Base-by-base conservation (phyloP, 2,113 vertebrate species). In the Argyrosomus japonicus region DNA sequence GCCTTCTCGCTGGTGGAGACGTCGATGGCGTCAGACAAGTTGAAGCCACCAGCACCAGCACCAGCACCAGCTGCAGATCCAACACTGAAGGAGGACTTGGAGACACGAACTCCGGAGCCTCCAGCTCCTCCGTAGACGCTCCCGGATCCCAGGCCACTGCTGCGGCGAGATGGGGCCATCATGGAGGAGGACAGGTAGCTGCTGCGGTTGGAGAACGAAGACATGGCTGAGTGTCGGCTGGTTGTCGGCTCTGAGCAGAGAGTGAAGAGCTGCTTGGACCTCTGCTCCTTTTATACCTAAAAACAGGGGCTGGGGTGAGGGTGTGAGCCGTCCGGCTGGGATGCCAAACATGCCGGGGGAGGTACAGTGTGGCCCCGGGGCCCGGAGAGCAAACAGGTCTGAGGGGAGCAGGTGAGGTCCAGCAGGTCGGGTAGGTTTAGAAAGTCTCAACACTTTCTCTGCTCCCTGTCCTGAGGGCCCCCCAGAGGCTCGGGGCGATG, bases 61-160 rank as follows among this genome's bases (percentile, higher is more conserved):
- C 43, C 48, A 0, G 61, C 5, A 40, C 36, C 36, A 2, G 36
- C 7, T 40, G 7, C 36, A 40, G 36, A 40, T 9, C 36, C 36
- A 9, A 40, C 36, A 40, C 36, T n/a, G 21, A 25, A 65, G 67
- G 87, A 72, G 65, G 72, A 54, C 23, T 29, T 50, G 79, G 92
- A 94, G 75, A 93, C 74, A 0, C 84, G 80, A 18, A 86, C 79
- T 0, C 87, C 84, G 0, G 64, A 45, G 1, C 92, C 86, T 13
- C 92, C 91, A 1, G 93, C 88, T 45, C 93, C 93, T 15, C 87
- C 92, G 2, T 94, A 84, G 58, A 95, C 75, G 19, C 93, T 95
- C 67, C 90, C 86, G 18, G 75, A 51, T 18, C 80, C 70, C 60
- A 72, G 25, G 32, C 40, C 0, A 5, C 65, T 5, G 12, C 75